Conservation (phyloP, 64 coral and sea anemone genomes). For the Exaiptasia diaphana region DNA sequence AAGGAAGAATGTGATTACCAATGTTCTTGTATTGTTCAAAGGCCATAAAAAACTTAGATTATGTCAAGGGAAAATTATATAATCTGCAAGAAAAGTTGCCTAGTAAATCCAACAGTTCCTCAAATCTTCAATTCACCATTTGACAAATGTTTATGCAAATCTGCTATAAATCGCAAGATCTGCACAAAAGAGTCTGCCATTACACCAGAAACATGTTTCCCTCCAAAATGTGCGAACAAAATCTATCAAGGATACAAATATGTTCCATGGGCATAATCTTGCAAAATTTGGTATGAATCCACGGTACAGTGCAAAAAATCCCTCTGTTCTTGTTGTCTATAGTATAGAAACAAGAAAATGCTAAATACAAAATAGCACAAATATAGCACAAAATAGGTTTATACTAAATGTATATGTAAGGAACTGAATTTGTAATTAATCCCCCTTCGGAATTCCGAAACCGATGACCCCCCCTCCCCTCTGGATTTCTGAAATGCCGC, state of each 20-base stretch:
- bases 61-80: conserved; percentile 46
- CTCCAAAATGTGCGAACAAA: too few species aligned
- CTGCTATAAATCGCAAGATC: too few species aligned
- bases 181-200: too few species aligned
- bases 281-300: conserved; percentile 95
- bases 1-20: conserved; percentile 21
- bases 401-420: too few species aligned
- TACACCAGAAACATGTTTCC: too few species aligned
- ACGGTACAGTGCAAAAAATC: conserved; percentile 89
- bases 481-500: too few species aligned
- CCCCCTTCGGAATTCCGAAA: too few species aligned
- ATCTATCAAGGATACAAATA: conserved; percentile 97
- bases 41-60: conserved; percentile 92
- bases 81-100: not conserved
- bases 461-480: too few species aligned
- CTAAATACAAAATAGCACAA: not conserved
- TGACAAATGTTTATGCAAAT: too few species aligned
- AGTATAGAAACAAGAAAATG: not conserved
- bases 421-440: too few species aligned
- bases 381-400: not conserved
- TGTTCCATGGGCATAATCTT: conserved; percentile 95
- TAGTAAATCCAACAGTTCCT: too few species aligned
- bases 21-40: conserved; percentile 98
- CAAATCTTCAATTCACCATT: too few species aligned
- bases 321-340: conserved; percentile 90